These are phyloP conservation scores for Siniperca knerii DNA, from an alignment of 2,113 vertebrate species.

Conservation along the genomic window DNA sequence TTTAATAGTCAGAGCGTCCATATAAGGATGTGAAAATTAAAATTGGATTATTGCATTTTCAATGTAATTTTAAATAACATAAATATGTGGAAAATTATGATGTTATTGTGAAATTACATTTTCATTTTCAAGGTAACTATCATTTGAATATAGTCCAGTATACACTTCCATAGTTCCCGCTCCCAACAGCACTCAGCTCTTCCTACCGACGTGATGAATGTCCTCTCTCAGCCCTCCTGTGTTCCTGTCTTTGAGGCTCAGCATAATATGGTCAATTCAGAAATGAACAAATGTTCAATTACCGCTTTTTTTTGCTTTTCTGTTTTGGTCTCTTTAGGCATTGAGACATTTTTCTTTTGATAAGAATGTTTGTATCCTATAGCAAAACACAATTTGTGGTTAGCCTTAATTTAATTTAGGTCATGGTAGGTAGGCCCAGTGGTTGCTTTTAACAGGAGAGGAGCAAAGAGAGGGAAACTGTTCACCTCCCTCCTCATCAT, in stretches of 20 bases:
- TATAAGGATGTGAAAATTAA: too few species aligned
- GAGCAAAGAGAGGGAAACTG: slow-evolving; percentile 1
- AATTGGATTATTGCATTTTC: too few species aligned
- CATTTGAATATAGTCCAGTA: too few species aligned
- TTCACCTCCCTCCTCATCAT: not conserved
- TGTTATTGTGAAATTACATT: too few species aligned
- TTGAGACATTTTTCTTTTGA: slow-evolving; percentile 22
- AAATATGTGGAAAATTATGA: too few species aligned
- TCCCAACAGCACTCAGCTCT: slow-evolving; percentile 5
- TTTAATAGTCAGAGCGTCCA: too few species aligned
- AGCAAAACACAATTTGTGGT: slow-evolving; percentile 29
- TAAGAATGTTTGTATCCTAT: slow-evolving; percentile 14
- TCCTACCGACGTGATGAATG: slow-evolving; percentile 43
- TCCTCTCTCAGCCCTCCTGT: slow-evolving; percentile 21
- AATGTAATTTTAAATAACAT: too few species aligned
- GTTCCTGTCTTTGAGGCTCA: slow-evolving; percentile 14
- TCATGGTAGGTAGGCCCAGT: not conserved
- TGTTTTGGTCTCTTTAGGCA: slow-evolving; percentile 27
- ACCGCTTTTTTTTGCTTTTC: slow-evolving; percentile 3
- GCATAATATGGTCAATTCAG: slow-evolving; percentile 32
- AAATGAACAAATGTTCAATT: slow-evolving; percentile 40
- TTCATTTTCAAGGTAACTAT: too few species aligned
- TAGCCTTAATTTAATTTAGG: slow-evolving; percentile 23
- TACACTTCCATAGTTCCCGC: not conserved
- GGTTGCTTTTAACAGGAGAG: slow-evolving; percentile 1